phyloP scores from a whole-genome alignment of 2,113 vertebrate species.

The Suricata suricatta region DNA sequence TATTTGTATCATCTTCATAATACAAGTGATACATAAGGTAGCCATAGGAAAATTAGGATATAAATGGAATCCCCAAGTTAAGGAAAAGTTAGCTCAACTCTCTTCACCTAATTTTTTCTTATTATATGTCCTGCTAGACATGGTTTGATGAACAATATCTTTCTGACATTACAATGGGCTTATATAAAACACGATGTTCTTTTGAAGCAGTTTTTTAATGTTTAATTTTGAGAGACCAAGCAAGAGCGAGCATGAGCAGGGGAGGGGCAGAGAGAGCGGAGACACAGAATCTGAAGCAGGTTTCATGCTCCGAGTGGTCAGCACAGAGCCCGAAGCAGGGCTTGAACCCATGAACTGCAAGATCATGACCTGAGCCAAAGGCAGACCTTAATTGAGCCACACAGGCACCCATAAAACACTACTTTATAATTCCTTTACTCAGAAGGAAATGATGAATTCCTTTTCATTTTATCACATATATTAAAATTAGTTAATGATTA shows the following conservation, averaged over 20 bases:
- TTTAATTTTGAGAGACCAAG: too few species aligned
- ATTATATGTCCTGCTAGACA: background rate
- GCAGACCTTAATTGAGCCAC: too few species aligned
- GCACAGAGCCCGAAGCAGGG: too few species aligned
- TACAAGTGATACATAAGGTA: background rate
- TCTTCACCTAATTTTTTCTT: background rate
- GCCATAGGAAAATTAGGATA: background rate
- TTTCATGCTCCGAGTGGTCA: too few species aligned
- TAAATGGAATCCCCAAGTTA: background rate
- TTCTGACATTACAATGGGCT: background rate
- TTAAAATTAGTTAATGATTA: constrained; percentile 7
- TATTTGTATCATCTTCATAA: background rate
- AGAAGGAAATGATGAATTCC: background rate
- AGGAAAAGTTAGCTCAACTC: background rate
- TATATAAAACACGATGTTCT: background rate
- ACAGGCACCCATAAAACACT: too few species aligned
- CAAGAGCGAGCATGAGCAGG: too few species aligned
- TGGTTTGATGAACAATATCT: background rate
- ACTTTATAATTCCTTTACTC: background rate
- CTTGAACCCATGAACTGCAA: too few species aligned
- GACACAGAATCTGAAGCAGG: too few species aligned
- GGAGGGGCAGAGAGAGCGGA: too few species aligned
- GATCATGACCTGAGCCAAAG: too few species aligned
- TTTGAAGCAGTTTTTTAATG: too few species aligned
- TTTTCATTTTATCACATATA: background rate